Evolutionary conservation across 1,140 invertebrate genomes (phyloP).

Genomic region (Drosophila arizonae): DNA sequence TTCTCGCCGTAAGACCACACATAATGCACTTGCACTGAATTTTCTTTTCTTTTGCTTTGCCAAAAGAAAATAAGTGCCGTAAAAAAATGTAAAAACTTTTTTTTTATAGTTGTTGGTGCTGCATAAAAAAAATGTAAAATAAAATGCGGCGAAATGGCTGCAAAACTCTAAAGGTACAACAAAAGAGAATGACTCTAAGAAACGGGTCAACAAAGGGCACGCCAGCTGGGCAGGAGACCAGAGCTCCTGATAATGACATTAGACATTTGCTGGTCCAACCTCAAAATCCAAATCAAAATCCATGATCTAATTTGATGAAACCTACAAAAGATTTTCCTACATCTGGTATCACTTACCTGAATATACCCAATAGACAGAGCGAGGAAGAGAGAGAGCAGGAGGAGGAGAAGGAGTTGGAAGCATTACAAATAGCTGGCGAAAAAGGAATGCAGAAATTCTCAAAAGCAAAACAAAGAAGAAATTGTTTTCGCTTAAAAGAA

Average conservation of each 20-base stretch:
- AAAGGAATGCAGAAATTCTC: conserved; percentile 49
- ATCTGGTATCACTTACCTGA: conserved; percentile 51
- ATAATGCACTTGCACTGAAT: conserved; percentile 68
- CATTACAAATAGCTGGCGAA: conserved; percentile 45
- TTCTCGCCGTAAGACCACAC: conserved; percentile 71
- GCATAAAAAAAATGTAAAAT: conserved; percentile 78
- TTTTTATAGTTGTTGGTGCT: conserved; percentile 71
- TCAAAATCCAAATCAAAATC: conserved; percentile 59
- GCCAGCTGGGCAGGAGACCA: conserved; percentile 42
- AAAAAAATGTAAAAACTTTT: conserved; percentile 81
- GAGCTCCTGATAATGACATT: conserved; percentile 62
- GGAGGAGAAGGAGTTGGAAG: not conserved
- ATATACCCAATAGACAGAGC: not conserved
- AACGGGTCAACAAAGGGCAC: conserved; percentile 42
- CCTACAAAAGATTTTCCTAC: conserved; percentile 31
- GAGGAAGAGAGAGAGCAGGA: not conserved
- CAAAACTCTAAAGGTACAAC: conserved; percentile 58
- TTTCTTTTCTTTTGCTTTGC: conserved; percentile 57
- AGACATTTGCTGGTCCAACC: conserved; percentile 46
- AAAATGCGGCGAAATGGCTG: conserved; percentile 61
- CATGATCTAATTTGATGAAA: conserved; percentile 75
- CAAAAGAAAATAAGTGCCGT: conserved; percentile 62
- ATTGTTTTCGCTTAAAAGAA: conserved; percentile 81
- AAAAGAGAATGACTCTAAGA: conserved; percentile 57
- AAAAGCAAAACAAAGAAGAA: conserved; percentile 79